Base-by-base conservation (phyloP, 2,797 vertebrate species). In the Diplodus puntazzo region DNA sequence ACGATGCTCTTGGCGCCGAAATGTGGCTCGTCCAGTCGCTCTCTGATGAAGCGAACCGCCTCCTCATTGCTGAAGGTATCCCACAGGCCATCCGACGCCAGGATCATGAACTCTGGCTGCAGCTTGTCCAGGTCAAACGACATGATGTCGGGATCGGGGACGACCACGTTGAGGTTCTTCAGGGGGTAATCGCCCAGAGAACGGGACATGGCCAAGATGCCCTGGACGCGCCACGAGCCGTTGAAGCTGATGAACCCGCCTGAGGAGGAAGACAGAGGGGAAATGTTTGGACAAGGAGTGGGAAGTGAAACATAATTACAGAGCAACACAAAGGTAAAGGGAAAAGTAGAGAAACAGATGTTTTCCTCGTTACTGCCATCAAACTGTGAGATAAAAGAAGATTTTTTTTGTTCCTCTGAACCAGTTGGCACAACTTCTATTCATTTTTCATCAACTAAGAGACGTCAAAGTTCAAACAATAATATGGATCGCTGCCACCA, bases 221-320 rank as follows among this genome's bases (percentile, higher is more conserved):
- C 98, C 94, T 99, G 98, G 6, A 99, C 98, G 0, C 98, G 96
- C 98, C 98, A 99, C 0, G 98, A 99, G 76, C 98, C 98, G 0
- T 99, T 99, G 88, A 99, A 99, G 91, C 98, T 99, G 95, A 99
- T 99, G 93, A 99, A 99, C 0, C 98, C 98, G 66, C 98, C 98
- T 99, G 89, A 73, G 20, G 66, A 81, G 42, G 57, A 66, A 58
- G 21, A 18, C 13, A 46, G 45, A 17, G 11, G 16, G 43, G 61
- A 48, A 81, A 64, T 10, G 4, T 49, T 60, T n/a, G 52, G 14
- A 94, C 42, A 68, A 34, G 55, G 14, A 52, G 52, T 0, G 93
- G 45, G 43, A 55, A 11, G 27, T 50, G 23, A 20, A 39, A 61
- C 10, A 62, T 52, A n/a, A 34, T 13, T 16, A 48, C 3, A 18